Base-by-base conservation (phyloP, 1,140 invertebrate genomes). In the Piezodorus guildinii region DNA sequence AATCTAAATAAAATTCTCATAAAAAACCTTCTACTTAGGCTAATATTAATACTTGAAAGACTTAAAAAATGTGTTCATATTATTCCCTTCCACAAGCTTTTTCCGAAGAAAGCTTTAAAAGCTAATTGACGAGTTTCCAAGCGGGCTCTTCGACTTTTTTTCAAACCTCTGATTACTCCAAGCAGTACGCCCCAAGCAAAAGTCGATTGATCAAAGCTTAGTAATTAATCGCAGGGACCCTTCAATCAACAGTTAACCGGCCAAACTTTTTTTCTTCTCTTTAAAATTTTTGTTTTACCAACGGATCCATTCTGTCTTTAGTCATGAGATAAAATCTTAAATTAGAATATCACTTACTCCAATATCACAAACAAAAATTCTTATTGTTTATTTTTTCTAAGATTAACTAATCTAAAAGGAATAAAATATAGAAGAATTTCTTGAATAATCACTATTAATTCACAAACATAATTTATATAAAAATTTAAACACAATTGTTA, bases 41-140 rank as follows among this genome's bases (percentile, higher is more conserved):
- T n/a, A n/a, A n/a, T n/a, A n/a, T n/a, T n/a, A n/a, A n/a, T n/a
- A n/a, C n/a, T n/a, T n/a, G n/a, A n/a, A n/a, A n/a, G 34, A 39
- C 34, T 39, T 39, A 10, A 39, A 39, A 39, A 39, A 39, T 39
- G 34, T 39, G 6, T 39, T 39, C 9, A 39, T 49, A 49, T 49
- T 49, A 17, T 6, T 49, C 46, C 46, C 21, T 10, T 2, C 21
- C 46, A 21, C 12, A 21, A 49, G 46, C 5, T 49, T 49, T 49
- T 49, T n/a, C 21, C 6, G 46, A 49, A 10, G 46, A 49, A 19
- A 9, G 10, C 46, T 49, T 49, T 49, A 49, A 49, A 49, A 49
- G 46, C 46, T 49, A 49, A 49, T 49, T 49, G 46, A 49, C 46
- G 46, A 49, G 46, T 49, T 49, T 49, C 46, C 46, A 49, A 21